A percentile compares a stretch with the other conserved stretches of the same genome.
These are phyloP conservation scores for Psephotus haematonotus DNA, from an alignment of 2,113 vertebrate species.

Conservation along the genomic window DNA sequence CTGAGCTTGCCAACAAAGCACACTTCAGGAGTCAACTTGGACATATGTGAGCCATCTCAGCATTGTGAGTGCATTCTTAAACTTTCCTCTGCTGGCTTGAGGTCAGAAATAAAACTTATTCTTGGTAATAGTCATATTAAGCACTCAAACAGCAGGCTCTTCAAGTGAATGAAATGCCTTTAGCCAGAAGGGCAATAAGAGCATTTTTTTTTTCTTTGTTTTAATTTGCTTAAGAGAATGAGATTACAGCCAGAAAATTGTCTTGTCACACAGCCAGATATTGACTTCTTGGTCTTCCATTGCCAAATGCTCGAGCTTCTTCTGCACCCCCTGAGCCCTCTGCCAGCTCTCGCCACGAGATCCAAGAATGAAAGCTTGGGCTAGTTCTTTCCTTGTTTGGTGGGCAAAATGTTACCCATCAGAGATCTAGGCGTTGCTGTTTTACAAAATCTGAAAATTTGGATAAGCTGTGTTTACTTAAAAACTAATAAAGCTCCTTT, in stretches of 20 bases:
- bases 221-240: slow-evolving; percentile 51
- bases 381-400: background rate
- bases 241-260: slow-evolving; percentile 45
- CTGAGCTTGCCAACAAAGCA: background rate
- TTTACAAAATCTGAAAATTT: background rate
- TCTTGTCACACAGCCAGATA: slow-evolving; percentile 46
- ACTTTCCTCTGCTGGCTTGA: background rate
- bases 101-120: background rate
- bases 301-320: slow-evolving; percentile 10
- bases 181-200: background rate
- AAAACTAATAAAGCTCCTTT: background rate
- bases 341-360: background rate
- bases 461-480: background rate
- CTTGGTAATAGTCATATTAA: background rate
- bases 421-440: background rate
- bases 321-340: background rate
- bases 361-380: background rate
- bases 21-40: background rate
- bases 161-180: slow-evolving; percentile 22
- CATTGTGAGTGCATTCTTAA: background rate
- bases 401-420: background rate
- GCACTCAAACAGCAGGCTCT: background rate
- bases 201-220: background rate
- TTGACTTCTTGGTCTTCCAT: background rate
- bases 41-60: background rate